Conservation (phyloP, 2,888 invertebrate species). For the Drosophila nr. fundita region DNA sequence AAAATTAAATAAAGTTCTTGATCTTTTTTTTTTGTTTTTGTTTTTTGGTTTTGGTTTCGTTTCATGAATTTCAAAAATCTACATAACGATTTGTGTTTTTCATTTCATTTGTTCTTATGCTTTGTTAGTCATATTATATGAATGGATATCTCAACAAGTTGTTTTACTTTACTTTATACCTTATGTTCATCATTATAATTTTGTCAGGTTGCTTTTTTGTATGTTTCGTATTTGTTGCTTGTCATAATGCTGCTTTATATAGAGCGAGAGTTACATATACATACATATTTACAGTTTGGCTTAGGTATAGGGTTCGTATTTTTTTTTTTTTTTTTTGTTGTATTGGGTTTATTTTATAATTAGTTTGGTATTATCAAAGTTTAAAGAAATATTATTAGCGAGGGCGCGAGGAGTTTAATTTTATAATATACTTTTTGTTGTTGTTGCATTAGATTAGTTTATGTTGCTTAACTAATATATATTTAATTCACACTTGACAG, state of each 20-base stretch:
- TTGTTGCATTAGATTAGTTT: constrained; percentile 22
- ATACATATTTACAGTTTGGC: constrained; percentile 56
- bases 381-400: constrained; percentile 35
- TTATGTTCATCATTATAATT: constrained; percentile 67
- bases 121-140: constrained; percentile 48
- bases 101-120: constrained; percentile 20
- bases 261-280: constrained; percentile 48
- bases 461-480: constrained; percentile 36
- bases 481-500: constrained; percentile 49
- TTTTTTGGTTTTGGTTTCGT: constrained; percentile 7
- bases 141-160: constrained; percentile 73
- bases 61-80: constrained; percentile 66
- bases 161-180: constrained; percentile 64
- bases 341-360: constrained; percentile 1
- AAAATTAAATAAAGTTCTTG: constrained; percentile 71
- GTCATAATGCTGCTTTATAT: constrained; percentile 38
- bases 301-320: constrained; percentile 34
- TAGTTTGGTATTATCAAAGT: constrained; percentile 31
- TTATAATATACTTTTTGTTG: constrained; percentile 6
- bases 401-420: constrained; percentile 51
- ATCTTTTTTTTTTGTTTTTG: background rate
- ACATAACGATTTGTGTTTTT: constrained; percentile 67
- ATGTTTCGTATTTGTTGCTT: constrained; percentile 63
- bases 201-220: constrained; percentile 72
- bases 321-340: constrained; percentile 5